These are phyloP conservation scores for Bubo blakistoni DNA, from an alignment of 2,113 vertebrate species.

Conservation along the genomic window DNA sequence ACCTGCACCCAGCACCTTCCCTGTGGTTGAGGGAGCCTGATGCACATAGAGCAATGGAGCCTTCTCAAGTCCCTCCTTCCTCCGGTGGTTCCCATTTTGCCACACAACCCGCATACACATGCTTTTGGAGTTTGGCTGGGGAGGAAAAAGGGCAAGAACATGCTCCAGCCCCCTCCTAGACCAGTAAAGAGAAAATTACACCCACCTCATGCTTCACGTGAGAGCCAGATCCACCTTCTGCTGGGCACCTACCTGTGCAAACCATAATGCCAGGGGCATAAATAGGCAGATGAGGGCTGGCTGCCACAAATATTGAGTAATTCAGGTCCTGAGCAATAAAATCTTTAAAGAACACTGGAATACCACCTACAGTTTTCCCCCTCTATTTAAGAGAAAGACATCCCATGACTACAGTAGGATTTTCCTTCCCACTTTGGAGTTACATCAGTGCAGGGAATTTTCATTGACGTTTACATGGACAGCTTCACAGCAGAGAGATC, in stretches of 20 bases:
- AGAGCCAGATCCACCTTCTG: not conserved
- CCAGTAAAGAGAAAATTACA: not conserved
- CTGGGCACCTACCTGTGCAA: not conserved
- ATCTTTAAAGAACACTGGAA: not conserved
- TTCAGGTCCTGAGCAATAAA: not conserved
- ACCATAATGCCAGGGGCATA: rapidly evolving
- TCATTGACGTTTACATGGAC: not conserved
- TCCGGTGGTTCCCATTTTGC: not conserved
- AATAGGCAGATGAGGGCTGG: no score
- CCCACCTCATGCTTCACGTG: no score
- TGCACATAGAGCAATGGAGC: rapidly evolving
- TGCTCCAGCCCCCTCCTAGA: no score
- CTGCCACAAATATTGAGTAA: not conserved
- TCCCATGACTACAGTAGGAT: not conserved
- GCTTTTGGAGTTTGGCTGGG: not conserved
- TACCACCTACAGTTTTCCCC: not conserved
- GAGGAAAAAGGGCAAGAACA: not conserved
- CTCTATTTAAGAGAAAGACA: not conserved
- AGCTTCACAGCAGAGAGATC: not conserved
- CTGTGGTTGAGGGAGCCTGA: no score
- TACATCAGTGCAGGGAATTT: not conserved
- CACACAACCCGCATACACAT: rapidly evolving
- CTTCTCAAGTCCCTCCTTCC: not conserved
- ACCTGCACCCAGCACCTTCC: not conserved
- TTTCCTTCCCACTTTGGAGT: not conserved